Evolutionary conservation across 2,888 invertebrate genomes (phyloP).

Genomic region (Cataglyphis altisquamis): DNA sequence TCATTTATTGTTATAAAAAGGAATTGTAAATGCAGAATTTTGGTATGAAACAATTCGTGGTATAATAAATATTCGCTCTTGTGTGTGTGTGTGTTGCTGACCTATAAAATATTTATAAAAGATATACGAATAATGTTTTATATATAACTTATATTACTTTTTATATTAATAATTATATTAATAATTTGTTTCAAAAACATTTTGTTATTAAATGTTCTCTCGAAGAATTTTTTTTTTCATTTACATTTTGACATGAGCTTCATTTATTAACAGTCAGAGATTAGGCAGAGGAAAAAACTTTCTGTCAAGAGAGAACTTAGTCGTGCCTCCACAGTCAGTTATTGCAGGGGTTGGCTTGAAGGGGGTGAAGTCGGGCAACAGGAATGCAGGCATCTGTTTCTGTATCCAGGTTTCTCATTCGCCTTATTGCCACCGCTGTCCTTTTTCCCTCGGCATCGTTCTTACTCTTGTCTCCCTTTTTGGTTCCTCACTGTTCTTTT

Average conservation of each 20-base stretch:
- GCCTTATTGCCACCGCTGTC: slow-evolving; percentile 79
- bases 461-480: slow-evolving; percentile 25
- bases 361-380: slow-evolving; percentile 76
- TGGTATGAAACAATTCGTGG: slow-evolving; percentile 24
- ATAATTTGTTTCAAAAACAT: neutral
- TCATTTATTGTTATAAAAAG: slow-evolving; percentile 32
- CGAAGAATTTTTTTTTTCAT: neutral
- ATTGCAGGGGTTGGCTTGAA: slow-evolving; percentile 75
- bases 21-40: slow-evolving; percentile 29
- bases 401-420: slow-evolving; percentile 83
- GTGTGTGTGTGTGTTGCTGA: neutral
- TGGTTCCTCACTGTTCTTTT: slow-evolving; percentile 40
- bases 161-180: neutral
- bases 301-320: slow-evolving; percentile 54
- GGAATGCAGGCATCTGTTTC: slow-evolving; percentile 82
- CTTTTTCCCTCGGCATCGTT: slow-evolving; percentile 58
- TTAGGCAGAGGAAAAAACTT: slow-evolving; percentile 56
- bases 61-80: slow-evolving; percentile 26
- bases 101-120: neutral
- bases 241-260: slow-evolving; percentile 19
- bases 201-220: slow-evolving; percentile 4
- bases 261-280: slow-evolving; percentile 60
- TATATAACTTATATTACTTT: neutral
- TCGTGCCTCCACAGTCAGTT: slow-evolving; percentile 37
- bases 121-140: neutral